Conservation (phyloP, 2,888 invertebrate genomes). For the Rhopalosiphum nymphaeae region DNA sequence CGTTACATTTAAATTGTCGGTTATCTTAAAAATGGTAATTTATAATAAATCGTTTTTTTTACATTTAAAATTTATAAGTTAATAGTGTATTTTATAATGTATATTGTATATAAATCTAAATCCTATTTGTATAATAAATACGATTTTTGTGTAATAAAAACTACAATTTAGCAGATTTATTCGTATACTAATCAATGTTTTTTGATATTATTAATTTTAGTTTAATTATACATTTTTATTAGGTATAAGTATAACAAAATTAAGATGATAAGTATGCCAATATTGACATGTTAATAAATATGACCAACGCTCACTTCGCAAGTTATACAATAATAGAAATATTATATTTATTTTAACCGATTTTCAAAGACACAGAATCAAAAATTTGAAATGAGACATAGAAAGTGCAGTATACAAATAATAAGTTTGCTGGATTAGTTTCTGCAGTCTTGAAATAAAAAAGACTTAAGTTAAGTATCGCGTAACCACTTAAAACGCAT, state of each 20-base stretch:
- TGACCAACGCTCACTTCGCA: not conserved
- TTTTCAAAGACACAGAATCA: not conserved
- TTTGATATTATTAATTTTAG: not conserved
- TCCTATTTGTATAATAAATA: not conserved
- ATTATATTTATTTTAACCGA: not conserved
- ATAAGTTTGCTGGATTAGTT: not conserved
- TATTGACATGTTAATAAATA: not conserved
- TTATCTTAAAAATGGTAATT: not conserved
- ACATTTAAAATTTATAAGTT: not conserved
- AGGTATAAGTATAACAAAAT: not conserved
- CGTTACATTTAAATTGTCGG: not conserved
- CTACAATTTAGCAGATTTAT: not conserved
- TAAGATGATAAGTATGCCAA: not conserved
- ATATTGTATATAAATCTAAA: not conserved
- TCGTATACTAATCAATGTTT: not conserved
- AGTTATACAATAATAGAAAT: not conserved
- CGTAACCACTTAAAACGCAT: not conserved
- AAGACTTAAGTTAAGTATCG: not conserved
- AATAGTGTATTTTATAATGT: not conserved
- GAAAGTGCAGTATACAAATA: not conserved
- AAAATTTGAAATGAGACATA: not conserved
- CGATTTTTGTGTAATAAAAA: not conserved
- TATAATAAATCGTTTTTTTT: not conserved
- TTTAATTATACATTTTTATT: not conserved
- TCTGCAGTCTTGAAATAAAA: not conserved